Base-by-base conservation (phyloP, 2,113 vertebrate species). In the Syngnathus scovelli region DNA sequence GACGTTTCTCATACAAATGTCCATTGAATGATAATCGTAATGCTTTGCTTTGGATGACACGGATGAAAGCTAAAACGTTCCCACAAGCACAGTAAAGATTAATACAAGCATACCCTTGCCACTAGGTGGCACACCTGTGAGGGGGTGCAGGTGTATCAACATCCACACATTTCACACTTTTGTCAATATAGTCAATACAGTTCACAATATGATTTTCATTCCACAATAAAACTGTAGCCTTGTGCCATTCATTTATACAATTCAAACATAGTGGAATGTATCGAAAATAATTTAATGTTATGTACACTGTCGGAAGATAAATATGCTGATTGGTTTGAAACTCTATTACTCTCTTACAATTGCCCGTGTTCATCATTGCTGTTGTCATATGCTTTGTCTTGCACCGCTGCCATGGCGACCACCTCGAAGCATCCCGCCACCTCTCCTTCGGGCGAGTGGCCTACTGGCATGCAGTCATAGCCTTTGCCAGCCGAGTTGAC, bases 351-450 rank as follows among this genome's bases (percentile, higher is more conserved):
- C 27, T 27, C 41, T 62, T 27, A 62, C 61, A 44, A 15, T 39
- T 13, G 41, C n/a, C 78, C 75, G 78, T 82, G 91, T 66, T 91
- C 92, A 15, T 92, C 91, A 38, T 85, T 91, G 0, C 69, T 89
- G 84, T 93, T 94, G 78, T 96, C 91, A 15, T 92, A 91, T 56
- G 83, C 85, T 80, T 92, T 95, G 77, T 96, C 91, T 60, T 90
- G 85, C 70, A 84, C 87, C 10, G 90, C 82, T 67, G 87, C 92
- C 64, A 88, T 63, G 49, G 87, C 59, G 39, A 82, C 87, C 16
- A 78, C 87, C 69, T 95, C 93, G 43, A 82, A 92, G 73, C 89
- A 93, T 52, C 83, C 89, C 13, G 92, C 93, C 0, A 69, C 51
- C 65, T 76, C 74, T 6, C 91, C 88, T 75, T 95, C 93, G 0